These are phyloP conservation scores for Lagria hirta DNA, from an alignment of 2,888 invertebrate genomes.

Conservation along the genomic window DNA sequence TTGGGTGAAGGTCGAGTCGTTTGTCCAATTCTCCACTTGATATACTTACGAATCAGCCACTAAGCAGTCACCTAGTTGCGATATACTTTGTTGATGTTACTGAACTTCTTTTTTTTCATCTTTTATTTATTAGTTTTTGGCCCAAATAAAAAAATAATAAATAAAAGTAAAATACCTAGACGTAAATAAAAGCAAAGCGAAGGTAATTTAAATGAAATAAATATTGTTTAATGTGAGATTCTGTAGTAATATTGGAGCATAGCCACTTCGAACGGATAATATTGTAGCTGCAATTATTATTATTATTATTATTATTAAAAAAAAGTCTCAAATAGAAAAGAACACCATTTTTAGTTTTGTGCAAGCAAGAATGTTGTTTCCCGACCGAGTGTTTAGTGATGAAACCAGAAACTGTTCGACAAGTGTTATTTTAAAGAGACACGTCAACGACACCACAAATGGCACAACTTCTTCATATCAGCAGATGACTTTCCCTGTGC, in stretches of 20 bases:
- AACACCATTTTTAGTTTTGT: constrained; percentile 45
- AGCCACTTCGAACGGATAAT: constrained; percentile 48
- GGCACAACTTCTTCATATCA: constrained; percentile 53
- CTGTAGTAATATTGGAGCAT: constrained; percentile 51
- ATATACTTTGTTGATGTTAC: constrained; percentile 27
- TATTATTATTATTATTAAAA: no score
- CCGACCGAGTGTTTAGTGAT: constrained; percentile 52
- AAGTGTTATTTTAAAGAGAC: constrained; percentile 45
- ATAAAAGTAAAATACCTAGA: constrained; percentile 41
- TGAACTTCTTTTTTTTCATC: constrained; percentile 6
- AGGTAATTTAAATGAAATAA: constrained; percentile 35
- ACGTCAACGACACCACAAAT: constrained; percentile 48
- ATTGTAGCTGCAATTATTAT: constrained; percentile 35
- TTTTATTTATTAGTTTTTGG: constrained; percentile 19
- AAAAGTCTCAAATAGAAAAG: no score
- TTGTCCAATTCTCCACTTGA: constrained; percentile 26
- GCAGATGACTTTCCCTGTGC: constrained; percentile 43
- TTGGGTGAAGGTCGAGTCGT: constrained; percentile 12
- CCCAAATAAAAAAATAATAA: constrained; percentile 27
- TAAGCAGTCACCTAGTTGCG: constrained; percentile 46
- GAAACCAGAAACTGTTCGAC: constrained; percentile 34
- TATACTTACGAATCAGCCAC: constrained; percentile 48
- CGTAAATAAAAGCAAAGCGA: constrained; percentile 42
- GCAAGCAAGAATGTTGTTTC: constrained; percentile 48
- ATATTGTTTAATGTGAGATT: constrained; percentile 53